phyloP scores from a whole-genome alignment of 2,797 vertebrate genomes.

The Pogonophryne albipinna region DNA sequence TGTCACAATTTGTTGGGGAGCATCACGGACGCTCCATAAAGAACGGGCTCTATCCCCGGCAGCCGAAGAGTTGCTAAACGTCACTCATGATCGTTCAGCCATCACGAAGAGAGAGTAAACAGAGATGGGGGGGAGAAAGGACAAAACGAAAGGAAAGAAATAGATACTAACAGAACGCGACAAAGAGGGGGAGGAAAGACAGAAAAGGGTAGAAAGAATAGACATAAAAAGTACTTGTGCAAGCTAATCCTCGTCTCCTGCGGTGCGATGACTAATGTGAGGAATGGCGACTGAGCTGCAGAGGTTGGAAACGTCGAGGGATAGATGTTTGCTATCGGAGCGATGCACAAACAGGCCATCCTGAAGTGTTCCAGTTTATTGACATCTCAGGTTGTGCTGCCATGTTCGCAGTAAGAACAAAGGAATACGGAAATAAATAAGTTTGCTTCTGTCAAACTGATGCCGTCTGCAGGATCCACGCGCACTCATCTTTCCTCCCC shows the following conservation, averaged over 20 bases:
- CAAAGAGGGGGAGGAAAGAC: constrained; percentile 12
- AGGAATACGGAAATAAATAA: neutral
- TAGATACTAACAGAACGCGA: constrained; percentile 28
- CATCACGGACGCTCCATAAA: constrained; percentile 53
- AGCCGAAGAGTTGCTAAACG: constrained; percentile 56
- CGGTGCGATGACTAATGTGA: constrained; percentile 45
- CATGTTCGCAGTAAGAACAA: constrained; percentile 13
- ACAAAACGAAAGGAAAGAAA: constrained; percentile 34
- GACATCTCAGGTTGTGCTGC: constrained; percentile 19
- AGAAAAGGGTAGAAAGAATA: too few species aligned
- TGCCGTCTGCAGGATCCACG: constrained; percentile 34
- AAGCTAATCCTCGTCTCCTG: constrained; percentile 62
- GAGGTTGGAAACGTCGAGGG: constrained; percentile 36
- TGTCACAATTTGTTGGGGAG: constrained; percentile 72
- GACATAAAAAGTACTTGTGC: constrained; percentile 38
- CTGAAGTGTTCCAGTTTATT: constrained; percentile 8
- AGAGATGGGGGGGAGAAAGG: neutral
- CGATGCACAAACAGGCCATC: constrained; percentile 30
- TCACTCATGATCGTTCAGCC: constrained; percentile 65
- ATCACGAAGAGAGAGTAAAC: constrained; percentile 34
- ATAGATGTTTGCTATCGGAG: constrained; percentile 32
- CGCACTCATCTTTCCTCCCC: constrained; percentile 45
- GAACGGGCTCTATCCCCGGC: constrained; percentile 50
- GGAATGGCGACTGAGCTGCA: constrained; percentile 46
- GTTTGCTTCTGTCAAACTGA: constrained; percentile 34